Evolutionary conservation across 2,113 vertebrate species (phyloP).

Genomic region (Excalfactoria chinensis): DNA sequence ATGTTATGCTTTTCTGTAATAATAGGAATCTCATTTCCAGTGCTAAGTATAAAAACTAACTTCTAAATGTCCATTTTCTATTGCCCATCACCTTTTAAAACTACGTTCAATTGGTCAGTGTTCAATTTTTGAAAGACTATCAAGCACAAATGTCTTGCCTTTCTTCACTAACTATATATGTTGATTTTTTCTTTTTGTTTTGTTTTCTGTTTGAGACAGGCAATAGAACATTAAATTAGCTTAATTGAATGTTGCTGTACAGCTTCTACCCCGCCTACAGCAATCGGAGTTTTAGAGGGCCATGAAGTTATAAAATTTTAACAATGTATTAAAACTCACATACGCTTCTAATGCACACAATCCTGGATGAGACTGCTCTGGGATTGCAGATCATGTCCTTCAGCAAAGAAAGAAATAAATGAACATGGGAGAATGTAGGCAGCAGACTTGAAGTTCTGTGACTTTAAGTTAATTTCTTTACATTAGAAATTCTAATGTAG

Average conservation of each 20-base stretch:
- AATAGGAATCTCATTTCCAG: background rate
- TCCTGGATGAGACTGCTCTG: background rate
- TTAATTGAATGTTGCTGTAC: constrained; percentile 54
- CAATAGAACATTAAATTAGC: constrained; percentile 50
- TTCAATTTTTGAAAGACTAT: background rate
- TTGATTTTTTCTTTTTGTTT: background rate
- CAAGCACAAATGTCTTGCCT: background rate
- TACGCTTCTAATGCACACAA: background rate
- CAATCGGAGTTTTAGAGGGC: constrained; percentile 13
- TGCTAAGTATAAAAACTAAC: background rate
- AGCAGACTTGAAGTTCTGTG: background rate
- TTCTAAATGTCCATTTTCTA: background rate
- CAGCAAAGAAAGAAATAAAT: background rate
- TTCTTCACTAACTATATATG: background rate
- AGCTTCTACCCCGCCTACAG: background rate
- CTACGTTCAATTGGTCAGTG: background rate
- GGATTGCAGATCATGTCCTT: background rate
- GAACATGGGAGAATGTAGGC: background rate
- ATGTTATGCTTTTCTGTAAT: background rate
- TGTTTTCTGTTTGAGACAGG: background rate
- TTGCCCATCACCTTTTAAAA: constrained; percentile 1
- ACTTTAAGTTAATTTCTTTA: background rate
- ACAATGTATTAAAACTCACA: background rate
- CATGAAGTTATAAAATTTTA: constrained; percentile 53
- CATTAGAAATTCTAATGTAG: background rate